Evolutionary conservation across 2,797 vertebrate genomes (phyloP), one percentile per base, ranked within the genome.

Genomic region (Oophaga sylvatica): DNA sequence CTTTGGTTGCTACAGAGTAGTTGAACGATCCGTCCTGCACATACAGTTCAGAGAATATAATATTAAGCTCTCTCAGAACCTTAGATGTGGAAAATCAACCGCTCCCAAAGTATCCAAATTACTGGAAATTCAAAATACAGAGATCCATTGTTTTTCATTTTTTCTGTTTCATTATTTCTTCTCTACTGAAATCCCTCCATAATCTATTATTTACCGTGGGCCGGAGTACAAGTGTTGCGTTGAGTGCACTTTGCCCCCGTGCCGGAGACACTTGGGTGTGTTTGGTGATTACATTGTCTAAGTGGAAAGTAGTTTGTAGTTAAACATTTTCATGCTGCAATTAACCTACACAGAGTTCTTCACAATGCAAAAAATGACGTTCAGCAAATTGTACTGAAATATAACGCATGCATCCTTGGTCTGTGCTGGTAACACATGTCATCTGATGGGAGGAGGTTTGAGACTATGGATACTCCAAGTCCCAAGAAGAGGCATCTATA

Each of bases 191-290:
- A 76, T 31, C 16, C 70, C 8, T 22, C 11, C 3, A 29, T 80
- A 19, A 48, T 41, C 9, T 63, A 80, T 80, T 80, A 62, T 70
- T 68, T 60, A 26, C 29, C n/a, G 5, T 67, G 13, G 41, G 80
- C 48, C 15, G 59, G 19, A 29, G 80, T 77, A 67, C 29, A 76
- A 29, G 45, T 62, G 67, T 70, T 83, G 3, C 12, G n/a, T 67
- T 31, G 65, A 13, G 17, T 71, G 87, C 29, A 83, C 87, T 84
- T 84, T 84, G 81, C 17, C 31, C 87, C 60, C 17, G 57, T 17
- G 13, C 31, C 31, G 22, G 20, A 26, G 35, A 62, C 2, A 57
- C 7, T 60, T 84, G 65, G 41, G 86, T 75, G 68, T 73, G 82
- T 84, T 75, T 62, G 13, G 26, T 59, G 45, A 77, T 77, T 77